phyloP scores from a whole-genome alignment of 2,888 invertebrate species.

The Corbicula japonica region DNA sequence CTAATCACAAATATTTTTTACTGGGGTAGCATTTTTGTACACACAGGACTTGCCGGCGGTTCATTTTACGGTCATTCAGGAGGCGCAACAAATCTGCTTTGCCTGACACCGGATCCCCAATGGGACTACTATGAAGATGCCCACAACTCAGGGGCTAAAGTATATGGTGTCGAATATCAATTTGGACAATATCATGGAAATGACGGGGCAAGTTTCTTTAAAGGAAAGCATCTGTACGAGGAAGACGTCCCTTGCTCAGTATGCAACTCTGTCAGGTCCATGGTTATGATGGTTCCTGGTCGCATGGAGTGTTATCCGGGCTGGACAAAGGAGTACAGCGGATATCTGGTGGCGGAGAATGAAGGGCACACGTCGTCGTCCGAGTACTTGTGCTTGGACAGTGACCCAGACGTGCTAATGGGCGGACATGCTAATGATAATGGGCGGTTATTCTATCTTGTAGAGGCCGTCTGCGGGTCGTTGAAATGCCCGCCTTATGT shows the following conservation, averaged over 20 bases:
- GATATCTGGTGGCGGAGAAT: constrained; percentile 10
- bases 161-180: constrained; percentile 26
- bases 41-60: constrained; percentile 5
- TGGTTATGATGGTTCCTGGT: constrained; percentile 15
- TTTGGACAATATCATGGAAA: neutral
- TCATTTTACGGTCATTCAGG: neutral
- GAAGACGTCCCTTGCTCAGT: constrained; percentile 24
- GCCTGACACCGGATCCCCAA: constrained; percentile 13
- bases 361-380: neutral
- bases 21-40: no score
- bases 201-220: constrained; percentile 1
- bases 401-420: neutral
- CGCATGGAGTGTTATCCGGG: constrained; percentile 20
- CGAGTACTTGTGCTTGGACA: constrained; percentile 12
- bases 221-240: neutral
- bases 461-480: constrained; percentile 17
- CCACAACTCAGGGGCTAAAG: neutral
- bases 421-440: neutral
- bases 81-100: constrained; percentile 9
- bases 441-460: constrained; percentile 1
- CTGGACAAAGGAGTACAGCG: no score
- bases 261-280: neutral
- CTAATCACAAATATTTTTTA: no score
- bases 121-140: constrained; percentile 10
- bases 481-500: constrained; percentile 26